Conservation (phyloP, 2,888 invertebrate species). For the Trypoxylon attenuatum region DNA sequence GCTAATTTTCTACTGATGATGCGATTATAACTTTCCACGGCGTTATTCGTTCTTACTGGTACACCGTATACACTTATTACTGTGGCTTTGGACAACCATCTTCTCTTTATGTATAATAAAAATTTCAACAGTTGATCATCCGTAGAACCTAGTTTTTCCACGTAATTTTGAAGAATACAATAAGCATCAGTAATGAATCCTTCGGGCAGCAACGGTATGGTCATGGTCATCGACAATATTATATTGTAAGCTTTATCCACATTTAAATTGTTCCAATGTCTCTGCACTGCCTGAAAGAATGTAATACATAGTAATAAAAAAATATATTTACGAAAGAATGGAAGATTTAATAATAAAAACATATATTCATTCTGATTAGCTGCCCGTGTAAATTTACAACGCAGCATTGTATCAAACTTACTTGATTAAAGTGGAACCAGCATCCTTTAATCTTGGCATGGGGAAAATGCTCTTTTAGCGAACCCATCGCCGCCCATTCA, state of each 20-base stretch:
- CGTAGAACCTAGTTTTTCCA: not conserved
- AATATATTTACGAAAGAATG: not conserved
- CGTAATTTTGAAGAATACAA: not conserved
- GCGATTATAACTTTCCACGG: constrained; percentile 6
- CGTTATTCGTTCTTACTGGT: constrained; percentile 1
- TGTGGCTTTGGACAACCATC: constrained; percentile 6
- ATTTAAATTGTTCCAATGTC: constrained; percentile 2
- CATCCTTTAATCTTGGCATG: constrained; percentile 1
- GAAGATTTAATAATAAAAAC: not conserved
- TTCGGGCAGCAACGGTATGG: constrained; percentile 7
- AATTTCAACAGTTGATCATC: not conserved
- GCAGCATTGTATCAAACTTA: not conserved
- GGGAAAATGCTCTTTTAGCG: constrained; percentile 6
- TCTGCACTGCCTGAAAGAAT: constrained; percentile 2
- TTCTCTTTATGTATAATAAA: not conserved
- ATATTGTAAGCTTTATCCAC: not conserved
- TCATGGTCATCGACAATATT: constrained; percentile 11
- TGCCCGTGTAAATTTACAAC: not conserved
- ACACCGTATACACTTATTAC: not conserved
- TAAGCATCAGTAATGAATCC: constrained; percentile 11
- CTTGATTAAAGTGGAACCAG: constrained; percentile 14
- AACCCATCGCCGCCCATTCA: constrained; percentile 6
- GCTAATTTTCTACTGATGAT: not conserved
- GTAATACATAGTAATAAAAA: not conserved
- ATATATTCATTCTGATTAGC: not conserved